Evolutionary conservation across 2,888 invertebrate genomes (phyloP).

Genomic region (Caenorhabditis afra): DNA sequence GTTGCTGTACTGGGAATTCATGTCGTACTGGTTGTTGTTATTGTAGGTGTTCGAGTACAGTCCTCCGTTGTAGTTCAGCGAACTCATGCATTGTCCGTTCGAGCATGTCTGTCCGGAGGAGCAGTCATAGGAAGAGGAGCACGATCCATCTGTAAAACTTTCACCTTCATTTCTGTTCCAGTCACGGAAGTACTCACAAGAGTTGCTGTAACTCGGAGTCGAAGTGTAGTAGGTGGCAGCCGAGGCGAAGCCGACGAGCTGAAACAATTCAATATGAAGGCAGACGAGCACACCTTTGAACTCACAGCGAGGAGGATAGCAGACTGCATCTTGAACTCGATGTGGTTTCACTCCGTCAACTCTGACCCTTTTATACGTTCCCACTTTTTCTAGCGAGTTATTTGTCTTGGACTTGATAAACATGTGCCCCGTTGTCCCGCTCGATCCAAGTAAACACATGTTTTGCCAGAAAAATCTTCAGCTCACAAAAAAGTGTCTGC

Average conservation of each 20-base stretch:
- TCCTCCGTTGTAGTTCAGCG: conserved; percentile 54
- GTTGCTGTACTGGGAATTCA: conserved; percentile 50
- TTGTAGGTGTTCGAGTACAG: conserved; percentile 34
- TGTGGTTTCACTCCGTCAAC: conserved; percentile 28
- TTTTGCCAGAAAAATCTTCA: conserved; percentile 53
- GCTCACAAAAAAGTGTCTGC: conserved; percentile 52
- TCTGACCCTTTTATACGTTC: conserved; percentile 42
- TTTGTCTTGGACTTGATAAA: conserved; percentile 58
- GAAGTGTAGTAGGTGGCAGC: conserved; percentile 50
- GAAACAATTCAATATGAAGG: background rate
- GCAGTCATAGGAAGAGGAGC: conserved; percentile 54
- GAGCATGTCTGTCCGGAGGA: conserved; percentile 52
- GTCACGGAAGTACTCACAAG: conserved; percentile 1
- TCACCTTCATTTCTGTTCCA: background rate
- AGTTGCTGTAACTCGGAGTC: conserved; percentile 40
- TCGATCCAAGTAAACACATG: conserved; percentile 58
- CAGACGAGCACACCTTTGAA: background rate
- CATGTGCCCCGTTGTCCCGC: conserved; percentile 35
- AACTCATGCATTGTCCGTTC: conserved; percentile 51
- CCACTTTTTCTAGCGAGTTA: conserved; percentile 30
- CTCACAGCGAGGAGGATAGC: conserved; percentile 41
- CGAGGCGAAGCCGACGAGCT: conserved; percentile 45
- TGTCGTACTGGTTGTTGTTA: conserved; percentile 50
- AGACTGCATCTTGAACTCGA: conserved; percentile 43
- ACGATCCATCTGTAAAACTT: conserved; percentile 37